Conservation (phyloP, 2,113 vertebrate genomes). For the Emydocephalus ijimae region DNA sequence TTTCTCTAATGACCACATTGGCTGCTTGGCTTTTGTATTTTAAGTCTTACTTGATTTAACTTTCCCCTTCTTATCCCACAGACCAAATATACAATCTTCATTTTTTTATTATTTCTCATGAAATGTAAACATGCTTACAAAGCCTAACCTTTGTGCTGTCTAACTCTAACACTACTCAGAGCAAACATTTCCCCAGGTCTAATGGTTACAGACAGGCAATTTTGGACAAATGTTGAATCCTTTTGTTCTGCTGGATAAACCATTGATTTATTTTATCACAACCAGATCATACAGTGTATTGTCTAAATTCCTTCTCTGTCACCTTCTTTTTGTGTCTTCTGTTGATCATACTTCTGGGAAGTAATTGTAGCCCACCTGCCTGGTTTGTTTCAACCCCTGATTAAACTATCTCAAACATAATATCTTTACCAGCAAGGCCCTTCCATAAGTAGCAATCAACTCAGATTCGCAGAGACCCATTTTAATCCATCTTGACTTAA, state of each 20-base stretch:
- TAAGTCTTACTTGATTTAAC: not conserved
- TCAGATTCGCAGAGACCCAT: conserved; percentile 58
- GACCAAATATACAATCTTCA: not conserved
- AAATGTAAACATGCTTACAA: not conserved
- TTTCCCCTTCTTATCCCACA: not conserved
- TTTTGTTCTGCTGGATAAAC: not conserved
- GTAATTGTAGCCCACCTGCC: conserved; percentile 49
- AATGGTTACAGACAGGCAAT: not conserved
- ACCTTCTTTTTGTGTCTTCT: conserved; percentile 12
- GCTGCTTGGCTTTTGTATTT: not conserved
- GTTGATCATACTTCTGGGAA: conserved; percentile 26
- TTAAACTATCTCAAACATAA: conserved; percentile 49
- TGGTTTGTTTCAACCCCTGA: conserved; percentile 42
- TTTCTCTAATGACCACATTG: not conserved
- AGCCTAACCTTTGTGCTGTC: not conserved
- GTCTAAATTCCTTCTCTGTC: not conserved
- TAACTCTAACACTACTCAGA: not conserved
- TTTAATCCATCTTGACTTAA: conserved; percentile 69
- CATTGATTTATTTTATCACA: not conserved
- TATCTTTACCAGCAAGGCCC: conserved; percentile 58
- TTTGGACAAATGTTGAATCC: not conserved
- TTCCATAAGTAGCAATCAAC: conserved; percentile 49
- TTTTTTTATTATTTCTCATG: not conserved
- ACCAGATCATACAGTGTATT: conserved; percentile 6
- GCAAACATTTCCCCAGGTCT: not conserved